A percentile compares a stretch with the other conserved stretches of the same genome.
These are phyloP conservation scores for Anoplopoma fimbria DNA, from an alignment of 2,113 vertebrate species.

Conservation along the genomic window DNA sequence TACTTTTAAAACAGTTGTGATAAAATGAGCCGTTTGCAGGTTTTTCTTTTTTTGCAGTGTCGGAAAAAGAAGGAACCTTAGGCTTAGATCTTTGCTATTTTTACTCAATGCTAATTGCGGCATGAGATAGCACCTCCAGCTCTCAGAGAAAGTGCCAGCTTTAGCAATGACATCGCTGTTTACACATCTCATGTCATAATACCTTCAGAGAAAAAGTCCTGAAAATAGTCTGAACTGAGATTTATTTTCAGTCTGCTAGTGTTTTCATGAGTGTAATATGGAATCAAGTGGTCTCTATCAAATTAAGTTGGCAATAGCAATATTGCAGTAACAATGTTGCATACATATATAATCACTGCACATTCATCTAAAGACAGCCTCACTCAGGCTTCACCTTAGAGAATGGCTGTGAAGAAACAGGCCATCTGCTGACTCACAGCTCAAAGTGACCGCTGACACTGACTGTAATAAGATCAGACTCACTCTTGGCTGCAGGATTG, in stretches of 20 bases:
- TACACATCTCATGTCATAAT: neutral
- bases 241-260: neutral
- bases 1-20: slow-evolving; percentile 9
- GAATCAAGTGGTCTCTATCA: neutral
- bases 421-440: no score
- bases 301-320: neutral
- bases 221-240: neutral
- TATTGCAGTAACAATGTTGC: neutral
- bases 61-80: slow-evolving; percentile 12
- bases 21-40: slow-evolving; percentile 6
- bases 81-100: slow-evolving; percentile 39
- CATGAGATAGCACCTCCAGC: slow-evolving; percentile 25
- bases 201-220: neutral
- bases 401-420: slow-evolving; percentile 38
- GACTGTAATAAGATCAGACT: slow-evolving; percentile 61
- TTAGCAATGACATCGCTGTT: slow-evolving; percentile 20
- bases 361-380: slow-evolving; percentile 1
- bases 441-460: slow-evolving; percentile 56
- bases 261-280: neutral
- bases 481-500: slow-evolving; percentile 47
- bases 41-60: slow-evolving; percentile 28
- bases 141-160: slow-evolving; percentile 18
- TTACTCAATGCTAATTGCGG: slow-evolving; percentile 43
- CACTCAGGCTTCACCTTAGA: slow-evolving; percentile 19
- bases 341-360: neutral